phyloP scores from a whole-genome alignment of 2,113 vertebrate species.

The Hydropotes inermis region DNA sequence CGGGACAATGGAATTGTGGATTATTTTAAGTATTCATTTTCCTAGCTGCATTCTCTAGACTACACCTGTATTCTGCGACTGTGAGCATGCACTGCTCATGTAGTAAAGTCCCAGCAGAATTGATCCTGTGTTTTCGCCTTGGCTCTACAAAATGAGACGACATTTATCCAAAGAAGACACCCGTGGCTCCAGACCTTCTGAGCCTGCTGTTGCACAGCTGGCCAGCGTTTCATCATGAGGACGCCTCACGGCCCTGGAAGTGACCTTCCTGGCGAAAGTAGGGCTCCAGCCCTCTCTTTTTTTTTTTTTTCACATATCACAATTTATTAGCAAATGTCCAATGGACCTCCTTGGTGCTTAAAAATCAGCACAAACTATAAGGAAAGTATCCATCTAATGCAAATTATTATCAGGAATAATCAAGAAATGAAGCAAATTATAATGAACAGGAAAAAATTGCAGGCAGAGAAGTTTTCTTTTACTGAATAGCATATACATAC shows the following conservation, averaged over 20 bases:
- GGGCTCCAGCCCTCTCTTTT: not conserved
- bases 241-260: not conserved
- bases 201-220: not conserved
- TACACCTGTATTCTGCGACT: not conserved
- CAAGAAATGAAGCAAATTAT: not conserved
- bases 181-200: not conserved
- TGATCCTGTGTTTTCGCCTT: not conserved
- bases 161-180: not conserved
- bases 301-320: constrained; percentile 13
- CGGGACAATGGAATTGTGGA: not conserved
- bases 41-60: not conserved
- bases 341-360: not conserved
- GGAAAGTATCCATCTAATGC: not conserved
- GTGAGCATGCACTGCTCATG: not conserved
- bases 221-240: fast-evolving
- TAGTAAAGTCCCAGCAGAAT: not conserved
- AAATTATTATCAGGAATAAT: constrained; percentile 1
- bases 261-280: not conserved
- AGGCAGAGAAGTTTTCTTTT: not conserved
- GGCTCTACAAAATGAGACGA: not conserved
- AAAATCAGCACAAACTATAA: not conserved
- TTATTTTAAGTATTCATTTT: not conserved
- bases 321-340: constrained; percentile 5
- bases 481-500: not conserved
- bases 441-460: not conserved